Percentiles rank a stretch among this genome's conserved stretches.
Evolutionary conservation across 2,797 vertebrate genomes (phyloP).

Genomic region (Spea hammondii): DNA sequence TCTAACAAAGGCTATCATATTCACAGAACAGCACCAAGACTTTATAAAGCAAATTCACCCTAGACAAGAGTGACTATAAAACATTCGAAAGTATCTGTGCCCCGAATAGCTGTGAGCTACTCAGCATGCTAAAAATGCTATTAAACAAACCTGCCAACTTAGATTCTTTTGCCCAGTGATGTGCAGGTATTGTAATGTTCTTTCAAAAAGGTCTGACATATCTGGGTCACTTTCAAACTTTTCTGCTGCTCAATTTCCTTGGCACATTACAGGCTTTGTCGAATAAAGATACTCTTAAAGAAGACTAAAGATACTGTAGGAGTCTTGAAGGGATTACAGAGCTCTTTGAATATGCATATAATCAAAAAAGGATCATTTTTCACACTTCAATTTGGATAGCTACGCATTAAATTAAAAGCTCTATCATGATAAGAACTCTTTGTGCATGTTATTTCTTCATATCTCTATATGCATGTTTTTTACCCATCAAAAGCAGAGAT

Average conservation of each 20-base stretch:
- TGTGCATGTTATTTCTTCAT: no score
- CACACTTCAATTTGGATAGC: no score
- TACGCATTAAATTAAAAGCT: no score
- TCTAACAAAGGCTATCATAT: no score
- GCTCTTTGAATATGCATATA: neutral
- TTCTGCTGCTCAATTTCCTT: conserved; percentile 29
- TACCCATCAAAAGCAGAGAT: no score
- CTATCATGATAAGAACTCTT: no score
- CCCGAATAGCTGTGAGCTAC: conserved; percentile 13
- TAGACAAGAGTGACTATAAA: neutral
- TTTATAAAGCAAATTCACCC: neutral
- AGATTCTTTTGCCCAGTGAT: conserved; percentile 25
- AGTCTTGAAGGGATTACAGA: neutral
- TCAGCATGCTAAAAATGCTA: conserved; percentile 15
- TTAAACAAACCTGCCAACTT: conserved; percentile 34
- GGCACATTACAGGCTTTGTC: conserved; percentile 20
- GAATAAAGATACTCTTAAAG: conserved; percentile 27
- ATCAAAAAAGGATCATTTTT: neutral
- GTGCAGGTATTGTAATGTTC: conserved; percentile 38
- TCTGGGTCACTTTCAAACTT: conserved; percentile 41
- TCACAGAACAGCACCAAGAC: no score
- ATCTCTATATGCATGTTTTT: no score
- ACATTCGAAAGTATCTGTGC: neutral
- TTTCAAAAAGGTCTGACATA: conserved; percentile 43
- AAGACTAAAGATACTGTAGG: conserved; percentile 27